Evolutionary conservation across 2,888 invertebrate species (phyloP).

Genomic region (Tetragonisca angustula): DNA sequence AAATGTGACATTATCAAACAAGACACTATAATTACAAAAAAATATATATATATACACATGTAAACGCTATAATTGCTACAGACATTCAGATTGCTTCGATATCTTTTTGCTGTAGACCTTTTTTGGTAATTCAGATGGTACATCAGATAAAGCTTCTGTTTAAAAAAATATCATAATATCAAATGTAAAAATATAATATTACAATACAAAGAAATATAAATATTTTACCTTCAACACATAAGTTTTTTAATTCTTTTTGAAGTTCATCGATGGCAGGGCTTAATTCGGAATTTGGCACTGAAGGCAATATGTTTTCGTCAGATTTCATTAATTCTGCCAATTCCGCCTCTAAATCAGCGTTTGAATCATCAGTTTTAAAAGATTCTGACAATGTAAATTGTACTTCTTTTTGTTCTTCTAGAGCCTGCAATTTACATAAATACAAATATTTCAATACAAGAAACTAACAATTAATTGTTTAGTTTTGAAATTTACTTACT

Average conservation of each 20-base stretch:
- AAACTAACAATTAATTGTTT: slow-evolving; percentile 12
- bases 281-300: slow-evolving; percentile 35
- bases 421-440: slow-evolving; percentile 83
- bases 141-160: slow-evolving; percentile 13
- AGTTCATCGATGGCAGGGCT: slow-evolving; percentile 61
- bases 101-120: slow-evolving; percentile 12
- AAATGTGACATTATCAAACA: neutral
- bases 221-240: slow-evolving; percentile 75
- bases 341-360: slow-evolving; percentile 89
- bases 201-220: slow-evolving; percentile 8
- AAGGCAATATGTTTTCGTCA: slow-evolving; percentile 31
- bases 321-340: slow-evolving; percentile 86
- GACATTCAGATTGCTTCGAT: slow-evolving; percentile 11
- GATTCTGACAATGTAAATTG: slow-evolving; percentile 85
- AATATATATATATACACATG: neutral
- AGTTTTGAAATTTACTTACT: slow-evolving; percentile 81
- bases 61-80: neutral
- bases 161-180: neutral
- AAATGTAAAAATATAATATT: neutral
- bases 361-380: slow-evolving; percentile 85
- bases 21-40: neutral
- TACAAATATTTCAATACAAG: slow-evolving; percentile 13
- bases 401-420: slow-evolving; percentile 86
- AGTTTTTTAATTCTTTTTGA: slow-evolving; percentile 64
- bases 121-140: neutral